Evolutionary conservation across 2,113 vertebrate genomes (phyloP), one percentile per base, ranked within the genome.

Genomic region (Amazona vittata): DNA sequence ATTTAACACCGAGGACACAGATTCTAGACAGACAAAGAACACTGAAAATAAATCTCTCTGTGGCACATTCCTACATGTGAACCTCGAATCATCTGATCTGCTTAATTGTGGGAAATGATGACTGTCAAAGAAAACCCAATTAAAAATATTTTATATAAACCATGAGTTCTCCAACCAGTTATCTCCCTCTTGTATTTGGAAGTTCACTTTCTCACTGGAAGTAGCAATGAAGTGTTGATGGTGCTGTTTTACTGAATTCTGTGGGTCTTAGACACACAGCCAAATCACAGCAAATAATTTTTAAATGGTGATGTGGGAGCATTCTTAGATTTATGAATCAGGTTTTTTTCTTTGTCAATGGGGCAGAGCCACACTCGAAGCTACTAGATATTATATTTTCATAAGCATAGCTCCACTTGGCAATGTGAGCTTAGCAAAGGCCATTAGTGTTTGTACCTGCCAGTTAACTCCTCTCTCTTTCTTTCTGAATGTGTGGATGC

Each of bases 331-430:
- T 76, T 83, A 25, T 70, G 33, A 44, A 41, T 10, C 12, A 4
- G 11, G 10, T 50, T 78, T 63, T 55, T 4, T 11, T 7, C 31
- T 85, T 75, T 70, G 28, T 17, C 26, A 41, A 0, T 4, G 9
- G 39, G 43, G 17, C 14, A 83, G 12, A 50, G 14, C 19, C 22
- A 15, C 11, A 31, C 15, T 59, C 50, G 16, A 53, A 90, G 18
- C 21, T 39, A 41, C 9, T 62, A 5, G 50, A 14, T 62, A 20
- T 46, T 53, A 2, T 53, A 62, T 26, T 78, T 68, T 7, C 8
- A 1, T 5, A n/a, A 44, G 7, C 9, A 7, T 52, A 59, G 2
- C 25, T 84, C 29, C 1, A 0, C 8, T 25, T 62, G 50, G 52
- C 31, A 75, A 67, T 2, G 11, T 59, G 26, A 83, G 28, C 13